Base-by-base conservation (phyloP, 2,113 vertebrate species). In the Psilopogon haemacephalus region DNA sequence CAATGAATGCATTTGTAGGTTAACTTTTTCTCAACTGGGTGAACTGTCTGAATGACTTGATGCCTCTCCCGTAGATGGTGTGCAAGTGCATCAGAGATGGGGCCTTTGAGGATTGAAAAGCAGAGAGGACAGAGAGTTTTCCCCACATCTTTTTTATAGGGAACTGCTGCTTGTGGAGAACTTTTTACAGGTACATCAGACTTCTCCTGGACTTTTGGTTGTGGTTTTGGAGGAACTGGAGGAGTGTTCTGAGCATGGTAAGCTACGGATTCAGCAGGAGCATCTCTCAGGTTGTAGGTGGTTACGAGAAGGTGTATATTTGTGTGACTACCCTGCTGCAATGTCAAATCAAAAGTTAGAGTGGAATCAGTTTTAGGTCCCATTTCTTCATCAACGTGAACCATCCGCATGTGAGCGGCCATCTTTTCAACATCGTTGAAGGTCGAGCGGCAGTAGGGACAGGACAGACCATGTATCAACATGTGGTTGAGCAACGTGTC, bases 1-100 rank as follows among this genome's bases (percentile, higher is more conserved):
- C 99, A 99, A 95, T 99, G 99, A 90, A 99, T 99, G 83, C 99
- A 99, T 93, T 99, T 99, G 96, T 99, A 99, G 37, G 99, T 99
- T 33, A 99, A 97, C 95, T 99, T 99, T 94, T 99, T 99, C 97
- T 99, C 99, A 83, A 99, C 99, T 1, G 99, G 99, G 95, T 99
- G 99, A 87, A 99, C 99, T 1, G 99, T 99, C 97, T 99, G 99
- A 87, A 99, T 99, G 11, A 99, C 99, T 84, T 99, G 99, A 96
- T 99, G 99, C 71, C 99, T 96, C 95, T 99, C 99, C 87, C 98
- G 98, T 67, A 99, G 97, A 93, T 99, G 99, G 96, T 99, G 99
- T 20, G 99, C 98, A 89, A 99, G 97, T 8, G 99, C 98, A 76
- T 99, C 99, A 5, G 99, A 99, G 94, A 99, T 99, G 38, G 99